Conservation (phyloP, 2,797 vertebrate genomes). For the Notolepis coatsorum region DNA sequence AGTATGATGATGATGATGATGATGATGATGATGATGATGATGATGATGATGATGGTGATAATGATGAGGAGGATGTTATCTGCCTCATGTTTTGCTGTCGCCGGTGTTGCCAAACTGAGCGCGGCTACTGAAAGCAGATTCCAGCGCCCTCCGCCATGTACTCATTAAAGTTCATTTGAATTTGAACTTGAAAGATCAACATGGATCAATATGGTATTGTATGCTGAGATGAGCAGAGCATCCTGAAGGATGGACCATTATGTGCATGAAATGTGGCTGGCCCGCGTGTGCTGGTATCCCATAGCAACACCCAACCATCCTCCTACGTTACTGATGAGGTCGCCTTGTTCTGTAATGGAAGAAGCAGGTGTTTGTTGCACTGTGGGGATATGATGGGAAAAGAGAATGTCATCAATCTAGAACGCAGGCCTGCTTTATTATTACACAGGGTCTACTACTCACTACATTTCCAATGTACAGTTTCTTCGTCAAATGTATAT, state of each 20-base stretch:
- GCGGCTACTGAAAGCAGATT: too few relatives aligned
- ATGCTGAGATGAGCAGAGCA: conserved; percentile 31
- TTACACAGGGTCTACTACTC: neutral
- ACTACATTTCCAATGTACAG: too few relatives aligned
- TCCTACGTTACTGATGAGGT: conserved; percentile 33
- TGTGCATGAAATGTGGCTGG: conserved; percentile 10
- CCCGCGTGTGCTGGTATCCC: conserved; percentile 18
- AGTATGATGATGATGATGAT: too few relatives aligned
- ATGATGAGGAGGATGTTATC: too few relatives aligned
- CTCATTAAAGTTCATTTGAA: too few relatives aligned
- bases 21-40: too few relatives aligned
- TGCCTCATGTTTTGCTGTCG: too few relatives aligned
- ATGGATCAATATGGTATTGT: conserved; percentile 23
- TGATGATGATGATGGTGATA: too few relatives aligned
- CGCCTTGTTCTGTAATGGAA: conserved; percentile 24
- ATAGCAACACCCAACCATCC: conserved; percentile 25
- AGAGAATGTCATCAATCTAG: conserved; percentile 23
- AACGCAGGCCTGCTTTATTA: conserved; percentile 16
- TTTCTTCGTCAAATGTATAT: too few relatives aligned
- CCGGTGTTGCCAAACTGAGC: too few relatives aligned
- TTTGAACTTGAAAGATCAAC: too few relatives aligned
- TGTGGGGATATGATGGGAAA: conserved; percentile 44
- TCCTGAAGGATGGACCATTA: conserved; percentile 22
- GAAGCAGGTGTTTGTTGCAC: conserved; percentile 3
- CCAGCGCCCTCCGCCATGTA: too few relatives aligned